A percentile compares a stretch with the other conserved stretches of the same genome.
Conservation (phyloP, 2,797 vertebrate species). For the Oryzias sinensis region DNA sequence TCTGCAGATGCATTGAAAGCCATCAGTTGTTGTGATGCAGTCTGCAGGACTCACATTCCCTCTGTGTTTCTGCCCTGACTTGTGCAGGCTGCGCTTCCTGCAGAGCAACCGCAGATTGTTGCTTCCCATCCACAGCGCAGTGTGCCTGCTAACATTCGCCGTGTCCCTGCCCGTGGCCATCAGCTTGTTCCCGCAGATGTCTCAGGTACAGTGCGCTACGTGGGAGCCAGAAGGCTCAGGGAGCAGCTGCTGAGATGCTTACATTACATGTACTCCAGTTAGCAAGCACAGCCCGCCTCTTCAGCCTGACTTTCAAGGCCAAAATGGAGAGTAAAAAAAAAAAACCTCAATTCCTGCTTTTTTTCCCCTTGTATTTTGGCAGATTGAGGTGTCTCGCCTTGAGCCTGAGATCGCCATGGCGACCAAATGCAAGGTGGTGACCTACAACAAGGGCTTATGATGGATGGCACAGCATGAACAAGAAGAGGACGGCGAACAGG, state of each 20-base stretch:
- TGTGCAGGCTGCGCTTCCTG: constrained; percentile 84
- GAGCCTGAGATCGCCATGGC: constrained; percentile 93
- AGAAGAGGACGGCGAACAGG: constrained; percentile 13
- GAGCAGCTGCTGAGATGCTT: constrained; percentile 54
- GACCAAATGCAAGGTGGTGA: constrained; percentile 88
- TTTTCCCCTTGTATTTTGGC: constrained; percentile 70
- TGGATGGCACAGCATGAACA: constrained; percentile 32
- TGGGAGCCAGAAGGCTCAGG: constrained; percentile 42
- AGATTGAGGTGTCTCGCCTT: constrained; percentile 91
- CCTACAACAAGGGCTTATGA: constrained; percentile 98
- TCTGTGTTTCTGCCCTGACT: constrained; percentile 24
- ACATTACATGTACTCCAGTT: constrained; percentile 54
- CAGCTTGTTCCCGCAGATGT: constrained; percentile 99
- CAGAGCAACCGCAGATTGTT: constrained; percentile 85
- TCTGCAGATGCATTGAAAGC: constrained; percentile 47
- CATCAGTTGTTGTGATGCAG: constrained; percentile 33
- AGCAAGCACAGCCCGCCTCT: constrained; percentile 25
- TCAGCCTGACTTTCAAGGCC: constrained; percentile 32
- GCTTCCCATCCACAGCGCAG: constrained; percentile 91
- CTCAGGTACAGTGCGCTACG: constrained; percentile 80
- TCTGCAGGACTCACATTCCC: constrained; percentile 17
- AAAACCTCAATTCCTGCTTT: neutral
- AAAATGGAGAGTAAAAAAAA: neutral
- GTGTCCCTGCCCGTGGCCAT: constrained; percentile 96
- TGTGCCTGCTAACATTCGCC: constrained; percentile 94